Conservation (phyloP, 2,797 vertebrate genomes). For the Bufotes viridis region DNA sequence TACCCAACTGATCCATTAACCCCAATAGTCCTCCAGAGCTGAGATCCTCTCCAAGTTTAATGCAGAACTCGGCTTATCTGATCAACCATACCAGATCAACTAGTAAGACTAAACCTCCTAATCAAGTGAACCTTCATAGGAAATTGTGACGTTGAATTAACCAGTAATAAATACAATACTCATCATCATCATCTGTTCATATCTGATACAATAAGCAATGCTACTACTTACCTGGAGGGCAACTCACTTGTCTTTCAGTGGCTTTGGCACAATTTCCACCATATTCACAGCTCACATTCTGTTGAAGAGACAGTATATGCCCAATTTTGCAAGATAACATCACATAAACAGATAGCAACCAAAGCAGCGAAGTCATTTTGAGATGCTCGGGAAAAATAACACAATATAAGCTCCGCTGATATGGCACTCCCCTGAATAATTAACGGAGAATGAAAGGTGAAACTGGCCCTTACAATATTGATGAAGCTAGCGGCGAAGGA, state of each 20-base stretch:
- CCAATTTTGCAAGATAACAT: rapidly evolving
- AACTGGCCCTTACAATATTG: slow-evolving; percentile 64
- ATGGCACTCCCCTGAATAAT: slow-evolving; percentile 66
- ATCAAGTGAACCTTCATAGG: too few relatives aligned
- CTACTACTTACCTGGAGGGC: slow-evolving; percentile 70
- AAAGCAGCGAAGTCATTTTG: slow-evolving; percentile 60
- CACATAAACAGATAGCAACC: slow-evolving; percentile 52
- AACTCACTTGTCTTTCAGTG: not conserved
- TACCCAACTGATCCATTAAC: too few relatives aligned
- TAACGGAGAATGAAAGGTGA: slow-evolving; percentile 59
- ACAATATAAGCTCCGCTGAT: not conserved
- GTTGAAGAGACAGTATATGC: not conserved
- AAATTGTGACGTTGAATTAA: too few relatives aligned
- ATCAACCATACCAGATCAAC: too few relatives aligned
- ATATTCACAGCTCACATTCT: slow-evolving; percentile 26
- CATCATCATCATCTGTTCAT: not conserved
- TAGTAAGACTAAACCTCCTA: too few relatives aligned
- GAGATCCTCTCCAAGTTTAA: too few relatives aligned
- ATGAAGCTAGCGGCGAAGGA: slow-evolving; percentile 26
- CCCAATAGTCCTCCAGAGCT: too few relatives aligned
- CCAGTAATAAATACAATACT: too few relatives aligned
- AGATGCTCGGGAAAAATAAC: rapidly evolving
- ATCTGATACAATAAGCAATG: too few relatives aligned
- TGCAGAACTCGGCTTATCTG: too few relatives aligned
- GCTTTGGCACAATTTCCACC: slow-evolving; percentile 60